These are phyloP conservation scores for Threskiornis aethiopicus DNA, from an alignment of 2,797 vertebrate genomes.

Conservation along the genomic window DNA sequence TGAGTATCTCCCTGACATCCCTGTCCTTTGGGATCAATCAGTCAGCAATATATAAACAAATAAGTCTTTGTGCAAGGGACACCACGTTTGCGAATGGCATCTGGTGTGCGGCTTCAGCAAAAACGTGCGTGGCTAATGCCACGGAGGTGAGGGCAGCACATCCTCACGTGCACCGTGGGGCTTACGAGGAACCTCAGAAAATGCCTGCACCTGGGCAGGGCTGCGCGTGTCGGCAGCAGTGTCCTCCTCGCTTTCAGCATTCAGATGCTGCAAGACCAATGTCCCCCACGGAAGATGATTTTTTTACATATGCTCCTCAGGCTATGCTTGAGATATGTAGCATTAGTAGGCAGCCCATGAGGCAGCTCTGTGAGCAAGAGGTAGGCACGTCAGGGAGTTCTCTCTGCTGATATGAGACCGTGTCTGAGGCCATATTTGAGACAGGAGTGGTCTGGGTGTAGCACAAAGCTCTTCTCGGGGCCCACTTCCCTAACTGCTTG, in stretches of 20 bases:
- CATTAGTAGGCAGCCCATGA: accelerated
- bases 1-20: background rate
- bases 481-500: background rate
- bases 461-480: background rate
- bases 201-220: background rate
- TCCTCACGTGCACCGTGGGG: accelerated
- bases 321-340: accelerated
- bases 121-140: background rate
- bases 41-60: background rate
- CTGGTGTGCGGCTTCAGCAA: background rate
- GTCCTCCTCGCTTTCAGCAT: background rate
- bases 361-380: background rate
- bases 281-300: background rate
- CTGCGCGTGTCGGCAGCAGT: accelerated
- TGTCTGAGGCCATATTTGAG: background rate
- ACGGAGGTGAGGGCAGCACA: background rate
- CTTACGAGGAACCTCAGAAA: background rate
- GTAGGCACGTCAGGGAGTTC: background rate
- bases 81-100: background rate
- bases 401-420: background rate
- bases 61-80: background rate
- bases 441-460: background rate
- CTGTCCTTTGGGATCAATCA: background rate
- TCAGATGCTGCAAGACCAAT: background rate
- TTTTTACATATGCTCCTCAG: background rate